Conservation (phyloP, 2,888 invertebrate species). For the Drosophila pseudotalamancana region DNA sequence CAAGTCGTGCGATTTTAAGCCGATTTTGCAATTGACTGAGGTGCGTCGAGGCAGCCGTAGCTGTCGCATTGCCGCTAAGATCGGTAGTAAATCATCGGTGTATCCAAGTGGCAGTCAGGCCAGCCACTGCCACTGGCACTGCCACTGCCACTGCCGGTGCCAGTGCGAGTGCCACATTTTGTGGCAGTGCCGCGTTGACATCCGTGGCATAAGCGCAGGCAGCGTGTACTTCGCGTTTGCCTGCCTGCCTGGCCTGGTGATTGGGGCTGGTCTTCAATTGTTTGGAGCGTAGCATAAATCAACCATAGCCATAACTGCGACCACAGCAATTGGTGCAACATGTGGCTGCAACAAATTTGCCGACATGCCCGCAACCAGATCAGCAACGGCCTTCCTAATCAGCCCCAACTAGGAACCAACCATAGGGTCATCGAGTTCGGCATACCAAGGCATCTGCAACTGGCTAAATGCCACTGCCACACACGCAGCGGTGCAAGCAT, state of each 20-base stretch:
- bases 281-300: conserved; percentile 78
- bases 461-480: conserved; percentile 42
- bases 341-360: conserved; percentile 78
- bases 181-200: conserved; percentile 61
- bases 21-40: conserved; percentile 79
- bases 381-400: conserved; percentile 56
- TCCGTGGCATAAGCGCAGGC: conserved; percentile 71
- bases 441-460: conserved; percentile 48
- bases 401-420: conserved; percentile 31
- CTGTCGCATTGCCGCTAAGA: conserved; percentile 68
- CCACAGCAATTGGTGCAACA: conserved; percentile 82
- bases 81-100: conserved; percentile 67
- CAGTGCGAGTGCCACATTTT: neutral
- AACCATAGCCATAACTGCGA: conserved; percentile 70
- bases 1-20: conserved; percentile 71
- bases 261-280: conserved; percentile 41
- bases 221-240: conserved; percentile 20
- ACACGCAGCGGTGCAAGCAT: conserved; percentile 32
- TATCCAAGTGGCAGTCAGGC: conserved; percentile 19
- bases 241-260: conserved; percentile 1
- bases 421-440: conserved; percentile 17
- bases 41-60: conserved; percentile 67
- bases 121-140: neutral
- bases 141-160: neutral
- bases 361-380: conserved; percentile 2